A percentile compares a stretch with the other conserved stretches of the same genome.
These are phyloP conservation scores for Rhipidura dahli DNA, from an alignment of 2,113 vertebrate genomes.

Conservation along the genomic window DNA sequence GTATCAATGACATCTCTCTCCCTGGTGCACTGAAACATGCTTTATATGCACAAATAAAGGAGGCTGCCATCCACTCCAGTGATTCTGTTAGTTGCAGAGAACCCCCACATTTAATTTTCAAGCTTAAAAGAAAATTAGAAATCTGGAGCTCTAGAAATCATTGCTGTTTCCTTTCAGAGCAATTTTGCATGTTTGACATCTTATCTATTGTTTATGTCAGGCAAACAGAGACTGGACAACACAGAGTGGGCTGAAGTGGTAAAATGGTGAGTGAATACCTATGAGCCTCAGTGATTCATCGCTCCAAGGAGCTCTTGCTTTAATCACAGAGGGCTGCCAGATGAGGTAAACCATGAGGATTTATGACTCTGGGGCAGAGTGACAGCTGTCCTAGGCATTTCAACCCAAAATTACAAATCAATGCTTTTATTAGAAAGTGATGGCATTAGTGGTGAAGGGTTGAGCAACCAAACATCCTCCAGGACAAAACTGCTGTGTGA, in stretches of 20 bases:
- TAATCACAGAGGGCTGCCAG: slow-evolving; percentile 58
- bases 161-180: neutral
- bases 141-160: neutral
- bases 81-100: neutral
- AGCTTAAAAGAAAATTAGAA: slow-evolving; percentile 23
- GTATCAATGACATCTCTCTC: neutral
- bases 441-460: neutral
- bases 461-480: neutral
- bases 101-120: neutral
- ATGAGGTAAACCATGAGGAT: slow-evolving; percentile 47
- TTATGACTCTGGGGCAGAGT: slow-evolving; percentile 54
- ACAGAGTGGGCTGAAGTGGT: slow-evolving; percentile 15
- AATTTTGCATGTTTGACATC: slow-evolving; percentile 35
- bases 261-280: slow-evolving; percentile 29
- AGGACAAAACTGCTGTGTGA: neutral
- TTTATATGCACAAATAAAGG: neutral
- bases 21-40: neutral
- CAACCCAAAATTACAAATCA: slow-evolving; percentile 13
- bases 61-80: neutral
- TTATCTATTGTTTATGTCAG: slow-evolving; percentile 50
- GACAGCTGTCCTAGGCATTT: slow-evolving; percentile 52
- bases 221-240: slow-evolving; percentile 21
- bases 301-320: slow-evolving; percentile 1
- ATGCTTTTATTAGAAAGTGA: slow-evolving; percentile 48
- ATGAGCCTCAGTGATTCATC: slow-evolving; percentile 47